Base-by-base conservation (phyloP, 2,888 invertebrate species). In the Drosophila histrio region DNA sequence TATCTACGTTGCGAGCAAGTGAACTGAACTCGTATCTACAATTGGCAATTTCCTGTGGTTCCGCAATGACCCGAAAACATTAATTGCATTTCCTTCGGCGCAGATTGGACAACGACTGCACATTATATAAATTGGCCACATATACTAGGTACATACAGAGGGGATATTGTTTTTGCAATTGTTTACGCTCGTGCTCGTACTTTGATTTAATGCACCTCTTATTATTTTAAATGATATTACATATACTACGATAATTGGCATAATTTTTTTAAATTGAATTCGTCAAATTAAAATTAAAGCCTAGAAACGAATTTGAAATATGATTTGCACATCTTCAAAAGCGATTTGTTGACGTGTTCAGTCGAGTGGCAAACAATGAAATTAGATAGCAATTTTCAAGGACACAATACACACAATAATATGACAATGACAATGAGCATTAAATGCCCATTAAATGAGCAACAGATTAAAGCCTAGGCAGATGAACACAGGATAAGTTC, bases 81-180 rank as follows among this genome's bases (percentile, higher is more conserved):
- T 74, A 74, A 74, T 74, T 74, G 66, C 66, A 59, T 47, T 67
- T 62, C 67, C 64, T 60, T 57, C 11, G 43, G 8, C 36, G 24
- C 39, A 56, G 58, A 47, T 67, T 41, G 41, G 46, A 36, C 38
- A 58, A 46, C 47, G 50, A 52, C 17, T 43, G 36, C 26, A 39
- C 38, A 24, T 26, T 69, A 53, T 21, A 52, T 17, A 30, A 13
- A 47, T 30, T 24, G 15, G 9, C 4, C 1, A 17, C 30, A 9
- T 22, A 13, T 30, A 36, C 11, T 3, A 9, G 11, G n/a, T 32
- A 13, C 26, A 22, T 43, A n/a, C n/a, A n/a, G n/a, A n/a, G n/a
- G n/a, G n/a, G n/a, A n/a, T n/a, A n/a, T n/a, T n/a, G n/a, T n/a
- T 8, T 11, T 26, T 24, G 3, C 13, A 32, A 34, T 50, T 36